A percentile compares a stretch with the other conserved stretches of the same genome.
phyloP scores from a whole-genome alignment of 2,113 vertebrate species.

The Perccottus glenii region DNA sequence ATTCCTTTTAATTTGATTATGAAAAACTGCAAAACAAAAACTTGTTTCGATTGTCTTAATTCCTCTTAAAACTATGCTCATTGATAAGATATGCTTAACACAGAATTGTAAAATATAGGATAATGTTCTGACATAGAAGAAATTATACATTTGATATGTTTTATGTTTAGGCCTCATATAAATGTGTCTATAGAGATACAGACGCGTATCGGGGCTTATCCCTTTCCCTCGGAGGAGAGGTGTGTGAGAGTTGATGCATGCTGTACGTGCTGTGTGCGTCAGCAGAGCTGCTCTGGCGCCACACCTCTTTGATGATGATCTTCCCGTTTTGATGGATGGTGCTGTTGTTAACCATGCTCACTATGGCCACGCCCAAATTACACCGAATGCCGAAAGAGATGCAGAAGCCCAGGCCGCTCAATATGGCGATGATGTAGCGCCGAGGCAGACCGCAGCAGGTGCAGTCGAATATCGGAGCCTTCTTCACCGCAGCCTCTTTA shows the following conservation, averaged over 20 bases:
- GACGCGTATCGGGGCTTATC: no score
- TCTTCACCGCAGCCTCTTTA: conserved; percentile 83
- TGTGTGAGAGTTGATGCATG: neutral
- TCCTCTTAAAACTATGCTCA: no score
- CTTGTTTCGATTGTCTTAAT: no score
- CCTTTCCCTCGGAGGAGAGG: neutral
- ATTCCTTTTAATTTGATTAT: neutral
- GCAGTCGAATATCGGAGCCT: conserved; percentile 91
- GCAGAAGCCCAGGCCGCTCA: conserved; percentile 98
- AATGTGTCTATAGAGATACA: neutral
- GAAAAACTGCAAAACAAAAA: no score
- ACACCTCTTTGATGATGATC: conserved; percentile 94
- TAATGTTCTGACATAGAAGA: no score
- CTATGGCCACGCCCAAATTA: conserved; percentile 98
- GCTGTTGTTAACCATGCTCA: conserved; percentile 99
- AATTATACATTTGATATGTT: no score
- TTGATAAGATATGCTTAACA: no score
- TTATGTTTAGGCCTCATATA: neutral
- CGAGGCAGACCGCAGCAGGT: conserved; percentile 93
- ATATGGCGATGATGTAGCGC: conserved; percentile 97
- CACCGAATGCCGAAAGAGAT: conserved; percentile 98
- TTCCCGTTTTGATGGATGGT: conserved; percentile 91
- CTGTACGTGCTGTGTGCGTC: conserved; percentile 9
- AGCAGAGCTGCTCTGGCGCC: conserved; percentile 33
- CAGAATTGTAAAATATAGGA: no score